Evolutionary conservation across 2,797 vertebrate species (phyloP).

Genomic region (Heterohyrax brucei): DNA sequence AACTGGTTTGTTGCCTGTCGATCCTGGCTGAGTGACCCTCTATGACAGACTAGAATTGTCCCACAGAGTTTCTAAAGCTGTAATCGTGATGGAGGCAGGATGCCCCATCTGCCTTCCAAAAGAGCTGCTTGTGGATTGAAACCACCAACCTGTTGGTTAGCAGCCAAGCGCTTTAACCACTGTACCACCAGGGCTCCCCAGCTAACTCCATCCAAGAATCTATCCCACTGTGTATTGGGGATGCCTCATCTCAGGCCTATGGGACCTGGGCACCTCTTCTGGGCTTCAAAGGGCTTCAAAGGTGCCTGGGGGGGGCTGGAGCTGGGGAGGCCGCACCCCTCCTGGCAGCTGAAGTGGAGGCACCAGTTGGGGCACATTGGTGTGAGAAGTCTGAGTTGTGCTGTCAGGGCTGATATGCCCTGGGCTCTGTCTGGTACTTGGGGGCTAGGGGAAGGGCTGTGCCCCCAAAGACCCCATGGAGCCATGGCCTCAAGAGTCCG

Average conservation of each 20-base stretch:
- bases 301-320: slow-evolving; percentile 46
- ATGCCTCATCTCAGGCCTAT: background rate
- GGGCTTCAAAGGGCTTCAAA: slow-evolving; percentile 42
- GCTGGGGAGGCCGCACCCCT: slow-evolving; percentile 67
- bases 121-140: background rate
- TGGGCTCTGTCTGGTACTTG: slow-evolving; percentile 22
- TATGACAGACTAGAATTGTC: too few relatives aligned
- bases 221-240: background rate
- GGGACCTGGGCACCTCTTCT: slow-evolving; percentile 24
- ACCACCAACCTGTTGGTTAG: background rate
- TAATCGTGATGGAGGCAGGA: too few relatives aligned
- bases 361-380: slow-evolving; percentile 81
- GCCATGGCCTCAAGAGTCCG: background rate
- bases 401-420: slow-evolving; percentile 27
- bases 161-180: background rate
- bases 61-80: too few relatives aligned
- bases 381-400: slow-evolving; percentile 58
- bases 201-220: background rate
- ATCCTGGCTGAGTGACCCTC: too few relatives aligned
- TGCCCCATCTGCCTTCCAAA: too few relatives aligned
- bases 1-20: too few relatives aligned
- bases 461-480: background rate
- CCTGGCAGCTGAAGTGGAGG: slow-evolving; percentile 83
- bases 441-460: background rate
- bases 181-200: background rate